Evolutionary conservation across 2,797 vertebrate species (phyloP).

Genomic region (Mormyrops attenuatus): DNA sequence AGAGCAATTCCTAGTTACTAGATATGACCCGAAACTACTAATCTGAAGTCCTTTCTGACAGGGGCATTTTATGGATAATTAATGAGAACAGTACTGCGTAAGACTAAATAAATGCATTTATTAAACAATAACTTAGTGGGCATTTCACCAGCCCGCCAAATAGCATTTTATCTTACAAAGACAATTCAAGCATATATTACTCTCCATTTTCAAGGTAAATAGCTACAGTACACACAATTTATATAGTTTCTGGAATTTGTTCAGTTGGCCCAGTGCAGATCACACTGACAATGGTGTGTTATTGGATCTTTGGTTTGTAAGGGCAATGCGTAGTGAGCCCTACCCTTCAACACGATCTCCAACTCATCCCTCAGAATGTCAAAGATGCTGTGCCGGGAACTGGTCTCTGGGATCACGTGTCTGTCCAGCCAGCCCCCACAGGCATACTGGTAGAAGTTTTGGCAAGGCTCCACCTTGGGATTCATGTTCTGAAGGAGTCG

Average conservation of each 20-base stretch:
- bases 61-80: neutral
- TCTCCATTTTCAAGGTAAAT: neutral
- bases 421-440: slow-evolving; percentile 87
- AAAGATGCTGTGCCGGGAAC: slow-evolving; percentile 86
- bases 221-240: neutral
- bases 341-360: slow-evolving; percentile 93
- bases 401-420: slow-evolving; percentile 89
- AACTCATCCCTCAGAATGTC: slow-evolving; percentile 88
- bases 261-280: neutral
- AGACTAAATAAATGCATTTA: neutral
- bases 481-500: slow-evolving; percentile 93
- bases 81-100: neutral
- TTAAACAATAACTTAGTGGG: neutral
- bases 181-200: neutral
- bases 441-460: slow-evolving; percentile 91
- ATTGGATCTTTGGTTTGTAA: neutral
- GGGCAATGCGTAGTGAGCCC: slow-evolving; percentile 24
- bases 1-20: neutral
- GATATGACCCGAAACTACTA: neutral
- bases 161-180: neutral
- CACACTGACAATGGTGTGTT: neutral
- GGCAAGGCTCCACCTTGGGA: slow-evolving; percentile 70
- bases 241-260: neutral
- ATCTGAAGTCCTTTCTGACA: neutral
- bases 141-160: neutral